Evolutionary conservation across 2,113 vertebrate species (phyloP).

Genomic region (Rynchops niger): DNA sequence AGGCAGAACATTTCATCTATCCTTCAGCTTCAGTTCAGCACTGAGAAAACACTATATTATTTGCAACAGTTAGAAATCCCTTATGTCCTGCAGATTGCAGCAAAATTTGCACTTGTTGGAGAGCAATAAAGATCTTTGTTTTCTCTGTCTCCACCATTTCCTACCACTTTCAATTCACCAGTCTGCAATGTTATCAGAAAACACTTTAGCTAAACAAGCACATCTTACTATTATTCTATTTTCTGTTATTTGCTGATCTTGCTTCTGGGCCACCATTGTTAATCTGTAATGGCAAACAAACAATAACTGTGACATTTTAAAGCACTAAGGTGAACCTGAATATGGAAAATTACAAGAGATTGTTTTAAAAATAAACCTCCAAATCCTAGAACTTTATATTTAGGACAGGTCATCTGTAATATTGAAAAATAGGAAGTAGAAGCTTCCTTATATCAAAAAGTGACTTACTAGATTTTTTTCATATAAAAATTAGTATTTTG

Average conservation of each 20-base stretch:
- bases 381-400: not conserved
- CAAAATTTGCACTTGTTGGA: not conserved
- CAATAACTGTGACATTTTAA: not conserved
- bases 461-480: not conserved
- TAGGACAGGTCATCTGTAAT: not conserved
- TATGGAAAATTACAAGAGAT: not conserved
- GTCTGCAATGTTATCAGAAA: not conserved
- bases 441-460: not conserved
- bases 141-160: not conserved
- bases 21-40: not conserved
- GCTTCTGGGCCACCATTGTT: not conserved
- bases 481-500: not conserved
- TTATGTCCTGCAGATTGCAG: not conserved
- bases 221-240: not conserved
- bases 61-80: not conserved
- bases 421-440: not conserved
- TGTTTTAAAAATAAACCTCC: not conserved
- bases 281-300: not conserved
- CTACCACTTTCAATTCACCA: not conserved
- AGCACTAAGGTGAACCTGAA: not conserved
- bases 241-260: not conserved
- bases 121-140: not conserved
- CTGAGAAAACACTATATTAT: not conserved
- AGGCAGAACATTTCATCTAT: not conserved
- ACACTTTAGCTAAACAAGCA: not conserved